Conservation (phyloP, 2,888 invertebrate species). For the Euzetes globulus region DNA sequence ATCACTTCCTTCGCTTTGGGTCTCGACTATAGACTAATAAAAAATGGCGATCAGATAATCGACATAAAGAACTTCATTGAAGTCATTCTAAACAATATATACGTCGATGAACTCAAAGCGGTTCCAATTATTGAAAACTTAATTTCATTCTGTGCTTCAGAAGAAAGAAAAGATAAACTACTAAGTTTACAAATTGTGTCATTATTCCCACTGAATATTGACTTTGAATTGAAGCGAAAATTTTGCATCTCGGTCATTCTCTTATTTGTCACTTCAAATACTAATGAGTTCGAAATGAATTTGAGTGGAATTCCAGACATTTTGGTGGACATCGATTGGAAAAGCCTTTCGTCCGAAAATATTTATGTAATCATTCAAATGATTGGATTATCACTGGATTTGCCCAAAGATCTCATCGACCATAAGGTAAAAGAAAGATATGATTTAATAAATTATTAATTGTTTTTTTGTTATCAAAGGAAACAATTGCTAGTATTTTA, state of each 20-base stretch:
- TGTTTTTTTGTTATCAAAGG: background rate
- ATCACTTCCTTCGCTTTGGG: background rate
- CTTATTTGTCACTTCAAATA: background rate
- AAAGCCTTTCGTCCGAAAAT: background rate
- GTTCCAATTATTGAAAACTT: background rate
- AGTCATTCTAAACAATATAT: background rate
- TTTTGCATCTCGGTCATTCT: background rate
- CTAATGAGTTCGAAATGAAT: background rate
- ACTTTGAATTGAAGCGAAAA: background rate
- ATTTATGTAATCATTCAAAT: background rate
- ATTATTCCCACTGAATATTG: background rate
- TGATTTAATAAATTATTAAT: background rate
- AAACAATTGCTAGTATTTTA: background rate
- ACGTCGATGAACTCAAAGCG: background rate
- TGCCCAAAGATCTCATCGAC: background rate
- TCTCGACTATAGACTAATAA: background rate
- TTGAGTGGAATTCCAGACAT: background rate
- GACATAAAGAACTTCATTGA: background rate
- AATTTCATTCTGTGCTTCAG: background rate
- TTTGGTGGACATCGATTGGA: background rate
- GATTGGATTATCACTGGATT: conserved; percentile 3
- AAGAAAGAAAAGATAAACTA: background rate
- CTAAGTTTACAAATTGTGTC: background rate
- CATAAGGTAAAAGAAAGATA: background rate
- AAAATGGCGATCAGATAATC: background rate